These are phyloP conservation scores for Pseudomugil gertrudae DNA, from an alignment of 2,797 vertebrate species.

Conservation along the genomic window DNA sequence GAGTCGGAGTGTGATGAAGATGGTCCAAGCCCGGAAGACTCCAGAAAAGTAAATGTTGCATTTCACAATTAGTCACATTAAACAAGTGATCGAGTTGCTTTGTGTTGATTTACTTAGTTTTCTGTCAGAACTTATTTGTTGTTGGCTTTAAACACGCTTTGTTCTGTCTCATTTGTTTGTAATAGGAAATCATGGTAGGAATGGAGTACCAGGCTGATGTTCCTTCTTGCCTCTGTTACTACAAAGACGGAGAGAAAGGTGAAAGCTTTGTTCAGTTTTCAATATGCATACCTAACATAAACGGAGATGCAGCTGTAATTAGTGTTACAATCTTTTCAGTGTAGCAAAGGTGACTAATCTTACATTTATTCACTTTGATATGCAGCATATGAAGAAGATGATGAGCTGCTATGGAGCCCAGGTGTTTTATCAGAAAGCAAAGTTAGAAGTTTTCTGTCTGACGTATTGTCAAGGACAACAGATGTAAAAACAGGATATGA, in stretches of 20 bases:
- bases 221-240: slow-evolving; percentile 88
- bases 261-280: slow-evolving; percentile 26
- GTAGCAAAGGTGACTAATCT: neutral
- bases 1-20: slow-evolving; percentile 96
- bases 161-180: neutral
- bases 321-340: neutral
- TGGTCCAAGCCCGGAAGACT: slow-evolving; percentile 90
- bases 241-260: slow-evolving; percentile 86
- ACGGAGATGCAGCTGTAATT: neutral
- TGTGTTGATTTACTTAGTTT: neutral
- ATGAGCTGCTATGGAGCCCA: slow-evolving; percentile 95
- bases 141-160: neutral
- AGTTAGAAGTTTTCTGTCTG: slow-evolving; percentile 91
- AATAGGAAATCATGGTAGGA: slow-evolving; percentile 98
- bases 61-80: slow-evolving; percentile 5
- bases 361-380: slow-evolving; percentile 17
- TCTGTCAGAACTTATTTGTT: neutral
- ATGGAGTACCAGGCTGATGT: slow-evolving; percentile 95
- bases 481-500: slow-evolving; percentile 83
- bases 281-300: neutral
- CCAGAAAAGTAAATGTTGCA: slow-evolving; percentile 87
- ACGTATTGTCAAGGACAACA: slow-evolving; percentile 85
- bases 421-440: slow-evolving; percentile 88
- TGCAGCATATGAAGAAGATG: slow-evolving; percentile 91
- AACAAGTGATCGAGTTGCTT: neutral